A percentile compares a stretch with the other conserved stretches of the same genome.
Conservation (phyloP, 2,113 vertebrate genomes). For the Epinephelus lanceolatus region DNA sequence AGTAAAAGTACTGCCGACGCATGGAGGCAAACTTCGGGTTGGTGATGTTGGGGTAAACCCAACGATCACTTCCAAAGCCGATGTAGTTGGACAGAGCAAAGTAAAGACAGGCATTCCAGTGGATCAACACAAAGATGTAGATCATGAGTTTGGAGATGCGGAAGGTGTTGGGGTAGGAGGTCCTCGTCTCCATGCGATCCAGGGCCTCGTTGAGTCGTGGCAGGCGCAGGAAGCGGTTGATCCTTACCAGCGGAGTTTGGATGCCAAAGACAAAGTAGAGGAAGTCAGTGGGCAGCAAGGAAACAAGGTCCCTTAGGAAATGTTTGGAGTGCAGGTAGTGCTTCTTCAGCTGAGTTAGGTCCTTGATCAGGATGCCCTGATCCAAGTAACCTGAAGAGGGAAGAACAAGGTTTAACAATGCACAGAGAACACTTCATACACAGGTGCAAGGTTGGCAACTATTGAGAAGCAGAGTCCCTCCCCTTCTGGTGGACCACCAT, state of each 20-base stretch:
- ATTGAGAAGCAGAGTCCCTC: no score
- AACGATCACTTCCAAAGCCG: conserved; percentile 88
- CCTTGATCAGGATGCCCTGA: conserved; percentile 89
- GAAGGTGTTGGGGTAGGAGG: conserved; percentile 89
- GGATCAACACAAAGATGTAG: conserved; percentile 91
- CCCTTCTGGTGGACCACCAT: no score
- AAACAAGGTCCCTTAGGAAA: conserved; percentile 85
- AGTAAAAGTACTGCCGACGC: conserved; percentile 91
- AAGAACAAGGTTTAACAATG: not conserved
- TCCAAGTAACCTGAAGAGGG: conserved; percentile 87
- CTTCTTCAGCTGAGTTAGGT: conserved; percentile 74
- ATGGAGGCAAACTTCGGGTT: conserved; percentile 75
- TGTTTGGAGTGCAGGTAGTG: conserved; percentile 84
- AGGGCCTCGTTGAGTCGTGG: conserved; percentile 89
- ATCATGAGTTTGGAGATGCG: conserved; percentile 91
- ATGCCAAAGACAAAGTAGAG: conserved; percentile 84
- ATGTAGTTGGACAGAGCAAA: conserved; percentile 89
- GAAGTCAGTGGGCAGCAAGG: conserved; percentile 89
- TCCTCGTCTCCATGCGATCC: conserved; percentile 90
- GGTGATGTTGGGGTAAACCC: conserved; percentile 91
- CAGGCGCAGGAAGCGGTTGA: conserved; percentile 89
- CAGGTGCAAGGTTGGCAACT: no score
- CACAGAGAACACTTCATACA: not conserved
- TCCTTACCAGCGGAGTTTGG: conserved; percentile 80
- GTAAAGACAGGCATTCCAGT: conserved; percentile 94